Evolutionary conservation across 2,888 invertebrate genomes (phyloP).

Genomic region (Coenonympha arcania): DNA sequence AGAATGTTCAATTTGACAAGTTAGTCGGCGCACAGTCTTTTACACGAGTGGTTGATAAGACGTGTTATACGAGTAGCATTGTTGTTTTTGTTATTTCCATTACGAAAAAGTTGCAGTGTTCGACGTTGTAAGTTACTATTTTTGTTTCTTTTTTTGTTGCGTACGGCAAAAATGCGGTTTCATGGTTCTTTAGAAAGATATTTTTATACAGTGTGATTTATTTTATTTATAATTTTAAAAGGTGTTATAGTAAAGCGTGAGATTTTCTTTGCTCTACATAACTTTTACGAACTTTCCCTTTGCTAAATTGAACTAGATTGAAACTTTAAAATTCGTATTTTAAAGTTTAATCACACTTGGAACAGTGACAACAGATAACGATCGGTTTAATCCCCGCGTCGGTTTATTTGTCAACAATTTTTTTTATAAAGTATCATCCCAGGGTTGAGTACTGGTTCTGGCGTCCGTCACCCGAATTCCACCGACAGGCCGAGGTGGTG

Average conservation of each 20-base stretch:
- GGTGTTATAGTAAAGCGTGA: background rate
- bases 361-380: too few species aligned
- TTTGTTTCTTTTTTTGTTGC: background rate
- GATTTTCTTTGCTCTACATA: background rate
- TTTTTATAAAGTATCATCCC: too few species aligned
- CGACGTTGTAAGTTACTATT: background rate
- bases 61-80: background rate
- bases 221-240: background rate
- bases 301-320: background rate
- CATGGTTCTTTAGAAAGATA: background rate
- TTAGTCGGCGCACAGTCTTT: slow-evolving; percentile 15
- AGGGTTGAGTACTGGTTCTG: too few species aligned
- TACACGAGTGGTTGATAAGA: slow-evolving; percentile 16
- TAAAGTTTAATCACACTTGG: too few species aligned
- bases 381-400: too few species aligned
- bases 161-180: background rate
- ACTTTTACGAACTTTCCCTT: background rate
- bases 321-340: too few species aligned
- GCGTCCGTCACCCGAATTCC: too few species aligned
- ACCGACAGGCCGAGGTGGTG: too few species aligned
- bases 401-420: too few species aligned
- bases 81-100: background rate
- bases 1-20: slow-evolving; percentile 15
- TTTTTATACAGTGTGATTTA: background rate
- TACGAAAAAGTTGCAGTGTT: background rate